Conservation (phyloP, 2,113 vertebrate genomes). For the Pelusios castaneus region DNA sequence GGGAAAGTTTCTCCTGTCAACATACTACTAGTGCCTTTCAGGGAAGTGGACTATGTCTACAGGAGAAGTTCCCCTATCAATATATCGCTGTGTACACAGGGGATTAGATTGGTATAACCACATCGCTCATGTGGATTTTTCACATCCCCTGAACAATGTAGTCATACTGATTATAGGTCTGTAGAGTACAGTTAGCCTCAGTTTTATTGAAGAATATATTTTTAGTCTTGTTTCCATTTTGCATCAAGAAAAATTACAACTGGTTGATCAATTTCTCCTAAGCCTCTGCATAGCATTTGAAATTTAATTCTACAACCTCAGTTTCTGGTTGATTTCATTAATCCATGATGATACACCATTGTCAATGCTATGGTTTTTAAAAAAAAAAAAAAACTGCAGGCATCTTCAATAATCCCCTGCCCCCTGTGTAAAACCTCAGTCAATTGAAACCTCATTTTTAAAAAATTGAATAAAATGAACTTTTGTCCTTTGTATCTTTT, state of each 20-base stretch:
- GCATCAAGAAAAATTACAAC: neutral
- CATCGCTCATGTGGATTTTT: neutral
- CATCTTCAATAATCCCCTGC: neutral
- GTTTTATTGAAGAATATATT: neutral
- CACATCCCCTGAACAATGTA: neutral
- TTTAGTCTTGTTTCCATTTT: neutral
- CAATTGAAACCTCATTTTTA: neutral
- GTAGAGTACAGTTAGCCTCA: neutral
- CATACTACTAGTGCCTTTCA: neutral
- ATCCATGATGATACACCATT: neutral
- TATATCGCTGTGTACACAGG: neutral
- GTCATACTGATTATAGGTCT: neutral
- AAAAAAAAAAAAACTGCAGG: neutral
- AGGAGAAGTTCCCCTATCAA: neutral
- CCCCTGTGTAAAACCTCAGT: no score
- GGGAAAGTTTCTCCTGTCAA: neutral
- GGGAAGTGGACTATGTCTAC: neutral
- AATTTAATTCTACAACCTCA: neutral
- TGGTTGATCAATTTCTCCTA: neutral
- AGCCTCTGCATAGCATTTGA: neutral
- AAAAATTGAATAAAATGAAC: no score
- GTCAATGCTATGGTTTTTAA: neutral
- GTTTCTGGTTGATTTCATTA: neutral
- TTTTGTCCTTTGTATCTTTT: neutral
- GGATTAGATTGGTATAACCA: neutral